Percentiles rank a stretch among this genome's conserved stretches.
Conservation (phyloP, 2,888 invertebrate genomes). For the Trichacis sp. region DNA sequence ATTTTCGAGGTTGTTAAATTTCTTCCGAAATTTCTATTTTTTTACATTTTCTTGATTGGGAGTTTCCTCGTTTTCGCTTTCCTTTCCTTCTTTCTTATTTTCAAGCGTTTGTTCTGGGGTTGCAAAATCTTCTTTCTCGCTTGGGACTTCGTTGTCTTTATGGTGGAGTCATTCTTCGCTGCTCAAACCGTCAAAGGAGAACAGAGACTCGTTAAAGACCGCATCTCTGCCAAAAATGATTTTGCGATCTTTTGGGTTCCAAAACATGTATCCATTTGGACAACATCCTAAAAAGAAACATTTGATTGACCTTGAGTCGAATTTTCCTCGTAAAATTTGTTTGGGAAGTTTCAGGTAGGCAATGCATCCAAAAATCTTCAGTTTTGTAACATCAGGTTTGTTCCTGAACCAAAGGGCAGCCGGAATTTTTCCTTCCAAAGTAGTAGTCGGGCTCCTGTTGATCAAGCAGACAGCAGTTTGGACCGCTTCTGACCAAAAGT, state of each 20-base stretch:
- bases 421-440: slow-evolving; percentile 40
- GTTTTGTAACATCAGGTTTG: slow-evolving; percentile 14
- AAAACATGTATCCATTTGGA: slow-evolving; percentile 40
- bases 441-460: slow-evolving; percentile 45
- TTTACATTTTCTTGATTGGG: neutral
- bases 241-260: slow-evolving; percentile 40
- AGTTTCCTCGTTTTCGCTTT: neutral
- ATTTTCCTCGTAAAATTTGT: slow-evolving; percentile 40
- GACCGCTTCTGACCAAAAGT: slow-evolving; percentile 55
- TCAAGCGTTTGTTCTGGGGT: neutral
- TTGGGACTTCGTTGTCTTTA: neutral
- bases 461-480: slow-evolving; percentile 45
- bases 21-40: neutral
- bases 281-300: slow-evolving; percentile 44
- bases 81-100: neutral
- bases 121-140: neutral
- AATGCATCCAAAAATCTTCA: slow-evolving; percentile 43
- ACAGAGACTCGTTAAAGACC: slow-evolving; percentile 43
- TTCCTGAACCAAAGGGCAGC: slow-evolving; percentile 21
- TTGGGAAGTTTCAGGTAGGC: slow-evolving; percentile 39
- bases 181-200: slow-evolving; percentile 11
- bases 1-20: slow-evolving; percentile 9
- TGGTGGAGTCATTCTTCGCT: slow-evolving; percentile 15
- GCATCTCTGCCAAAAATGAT: slow-evolving; percentile 44
- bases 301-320: slow-evolving; percentile 38